Base-by-base conservation (phyloP, 1,140 invertebrate species). In the Tenebrio molitor region DNA sequence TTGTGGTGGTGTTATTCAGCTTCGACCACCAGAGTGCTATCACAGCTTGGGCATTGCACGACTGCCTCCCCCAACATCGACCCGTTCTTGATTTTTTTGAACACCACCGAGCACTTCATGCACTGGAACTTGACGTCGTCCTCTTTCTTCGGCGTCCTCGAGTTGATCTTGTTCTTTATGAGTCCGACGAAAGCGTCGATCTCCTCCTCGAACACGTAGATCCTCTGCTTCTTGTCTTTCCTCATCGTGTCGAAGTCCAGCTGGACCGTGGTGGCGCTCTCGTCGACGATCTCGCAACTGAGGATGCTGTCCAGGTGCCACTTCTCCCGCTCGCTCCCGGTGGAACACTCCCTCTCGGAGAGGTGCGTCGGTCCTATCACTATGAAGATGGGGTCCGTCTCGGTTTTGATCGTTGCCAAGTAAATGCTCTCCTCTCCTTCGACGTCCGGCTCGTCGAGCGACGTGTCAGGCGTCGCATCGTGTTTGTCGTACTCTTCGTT, bases 211-310 rank as follows among this genome's bases (percentile, higher is more conserved):
- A 88, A 83, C 3, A 85, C 83, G 77, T 90, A 91, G 33, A 84
- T 83, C 58, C 89, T 84, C 74, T 84, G 84, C 73, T 87, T 84
- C 73, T 86, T 84, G 77, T 88, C 85, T 72, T 83, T 84, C 67
- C 87, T 83, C 12, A 87, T 79, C 0, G 89, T 90, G 75, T 90
- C 88, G 77, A 90, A 91, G 70, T 85, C 86, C 12, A 91, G 84
- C 71, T 87, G 84, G 33, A 91, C 78, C 1, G 84, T 87, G n/a
- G 85, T 83, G 2, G 84, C 77, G 34, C n/a, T n/a, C n/a, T 74
- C 67, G 7, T 72, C 82, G 1, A 82, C 71, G 1, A 77, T 77
- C 63, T 84, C 83, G 72, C 88, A 90, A 1, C 86, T 88, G 50
- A 88, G 80, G 19, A 91, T 76, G 0, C 85, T 85, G 74, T 85